Base-by-base conservation (phyloP, 2,113 vertebrate species). In the Nycticebus coucang region DNA sequence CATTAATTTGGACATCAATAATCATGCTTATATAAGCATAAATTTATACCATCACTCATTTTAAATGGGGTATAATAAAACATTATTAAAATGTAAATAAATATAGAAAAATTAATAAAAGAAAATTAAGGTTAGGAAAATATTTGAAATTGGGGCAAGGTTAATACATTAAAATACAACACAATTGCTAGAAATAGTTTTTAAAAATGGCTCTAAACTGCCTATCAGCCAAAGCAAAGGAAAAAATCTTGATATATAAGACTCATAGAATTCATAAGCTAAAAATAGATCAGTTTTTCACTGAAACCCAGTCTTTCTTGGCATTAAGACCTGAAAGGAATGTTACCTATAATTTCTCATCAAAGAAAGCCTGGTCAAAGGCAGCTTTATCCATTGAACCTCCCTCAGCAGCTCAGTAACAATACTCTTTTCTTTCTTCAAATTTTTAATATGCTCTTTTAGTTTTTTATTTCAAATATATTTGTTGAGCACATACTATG, bases 111-210 rank as follows among this genome's bases (percentile, higher is more conserved):
- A 35, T 71, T 66, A 83, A 60, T 62, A 62, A 86, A 37, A 64
- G 30, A 91, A 88, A 72, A 93, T 84, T 50, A 84, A 95, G 15
- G 13, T 28, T 59, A 84, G 17, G 33, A 85, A 96, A 95, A 85
- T 86, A 91, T 71, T 81, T 88, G 50, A 91, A 89, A 28, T 55
- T 37, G 30, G 45, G 41, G 9, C 35, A 89, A 89, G 19, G 9
- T 85, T 86, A 57, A 12, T 78, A 53, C 59, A 75, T 45, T 89
- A 62, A 57, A 85, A 88, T 33, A 72, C 30, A 96, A 77, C 41
- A 37, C 7, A 53, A 18, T 62, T 71, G 26, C 24, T 33, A 50
- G 69, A 85, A 94, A 91, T 53, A 64, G 45, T 80, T 75, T 57
- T 87, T 5, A 94, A 78, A 91, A 91, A 57, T 30, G 66, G 0